Evolutionary conservation across 2,113 vertebrate genomes (phyloP).

Genomic region (Otus sunia): DNA sequence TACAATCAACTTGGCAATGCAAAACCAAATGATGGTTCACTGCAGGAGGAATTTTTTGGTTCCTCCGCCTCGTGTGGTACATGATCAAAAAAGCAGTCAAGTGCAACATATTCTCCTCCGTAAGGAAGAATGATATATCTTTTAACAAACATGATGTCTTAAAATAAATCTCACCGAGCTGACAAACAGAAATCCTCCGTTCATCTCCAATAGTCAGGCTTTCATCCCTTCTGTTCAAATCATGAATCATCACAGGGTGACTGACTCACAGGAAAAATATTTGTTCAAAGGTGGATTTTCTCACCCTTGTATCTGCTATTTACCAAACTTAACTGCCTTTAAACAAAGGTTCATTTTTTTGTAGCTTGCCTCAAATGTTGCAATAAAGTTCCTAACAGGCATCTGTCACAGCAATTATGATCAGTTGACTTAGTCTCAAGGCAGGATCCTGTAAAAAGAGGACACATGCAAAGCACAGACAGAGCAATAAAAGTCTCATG

Average conservation of each 20-base stretch:
- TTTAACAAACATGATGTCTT: background rate
- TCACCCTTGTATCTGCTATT: background rate
- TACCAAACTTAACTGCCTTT: background rate
- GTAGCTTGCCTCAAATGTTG: background rate
- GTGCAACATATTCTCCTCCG: background rate
- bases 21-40: background rate
- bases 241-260: background rate
- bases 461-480: background rate
- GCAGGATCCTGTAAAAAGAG: background rate
- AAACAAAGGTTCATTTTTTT: conserved; percentile 1
- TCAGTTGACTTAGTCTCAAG: background rate
- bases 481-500: background rate
- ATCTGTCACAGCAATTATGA: background rate
- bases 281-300: conserved; percentile 7
- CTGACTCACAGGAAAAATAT: background rate
- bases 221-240: background rate
- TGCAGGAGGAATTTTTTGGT: background rate
- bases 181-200: background rate
- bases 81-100: background rate
- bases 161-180: background rate
- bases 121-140: background rate
- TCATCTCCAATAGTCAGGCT: background rate
- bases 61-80: background rate
- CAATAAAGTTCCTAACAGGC: background rate
- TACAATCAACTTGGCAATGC: background rate